These are phyloP conservation scores for Heterotis niloticus DNA, from an alignment of 2,113 vertebrate species.

Conservation along the genomic window DNA sequence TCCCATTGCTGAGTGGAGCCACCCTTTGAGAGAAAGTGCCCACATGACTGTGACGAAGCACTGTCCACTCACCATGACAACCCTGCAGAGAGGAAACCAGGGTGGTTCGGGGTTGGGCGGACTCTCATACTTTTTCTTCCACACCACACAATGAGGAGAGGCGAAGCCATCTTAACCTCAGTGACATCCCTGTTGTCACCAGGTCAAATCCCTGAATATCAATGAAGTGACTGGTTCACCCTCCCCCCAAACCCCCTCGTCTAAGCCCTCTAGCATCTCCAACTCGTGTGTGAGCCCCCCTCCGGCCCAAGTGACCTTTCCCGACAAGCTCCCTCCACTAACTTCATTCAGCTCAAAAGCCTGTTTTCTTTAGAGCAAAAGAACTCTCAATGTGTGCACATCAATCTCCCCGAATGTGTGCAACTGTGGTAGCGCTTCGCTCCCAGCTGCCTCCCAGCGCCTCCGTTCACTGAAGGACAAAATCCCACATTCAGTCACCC, in stretches of 20 bases:
- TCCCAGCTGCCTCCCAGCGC: slow-evolving; percentile 1
- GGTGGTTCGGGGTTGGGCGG: slow-evolving; percentile 29
- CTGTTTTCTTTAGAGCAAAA: slow-evolving; percentile 49
- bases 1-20: not conserved
- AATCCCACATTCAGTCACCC: not conserved
- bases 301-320: slow-evolving; percentile 51
- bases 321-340: slow-evolving; percentile 53
- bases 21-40: slow-evolving; percentile 29
- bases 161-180: slow-evolving; percentile 58
- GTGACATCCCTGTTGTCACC: slow-evolving; percentile 53
- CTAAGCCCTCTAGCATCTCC: slow-evolving; percentile 53
- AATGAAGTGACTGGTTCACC: slow-evolving; percentile 52
- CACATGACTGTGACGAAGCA: slow-evolving; percentile 61
- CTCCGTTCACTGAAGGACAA: not conserved
- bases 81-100: slow-evolving; percentile 32
- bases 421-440: not conserved
- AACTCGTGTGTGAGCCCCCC: slow-evolving; percentile 48
- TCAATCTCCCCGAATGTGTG: slow-evolving; percentile 33
- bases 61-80: slow-evolving; percentile 61
- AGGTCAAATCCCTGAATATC: slow-evolving; percentile 72
- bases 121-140: slow-evolving; percentile 51
- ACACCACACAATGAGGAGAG: slow-evolving; percentile 46
- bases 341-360: slow-evolving; percentile 50
- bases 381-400: slow-evolving; percentile 42
- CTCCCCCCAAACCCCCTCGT: slow-evolving; percentile 43